Percentiles rank a stretch among this genome's conserved stretches.
phyloP scores from a whole-genome alignment of 2,113 vertebrate genomes.

The Macquaria ambigua region DNA sequence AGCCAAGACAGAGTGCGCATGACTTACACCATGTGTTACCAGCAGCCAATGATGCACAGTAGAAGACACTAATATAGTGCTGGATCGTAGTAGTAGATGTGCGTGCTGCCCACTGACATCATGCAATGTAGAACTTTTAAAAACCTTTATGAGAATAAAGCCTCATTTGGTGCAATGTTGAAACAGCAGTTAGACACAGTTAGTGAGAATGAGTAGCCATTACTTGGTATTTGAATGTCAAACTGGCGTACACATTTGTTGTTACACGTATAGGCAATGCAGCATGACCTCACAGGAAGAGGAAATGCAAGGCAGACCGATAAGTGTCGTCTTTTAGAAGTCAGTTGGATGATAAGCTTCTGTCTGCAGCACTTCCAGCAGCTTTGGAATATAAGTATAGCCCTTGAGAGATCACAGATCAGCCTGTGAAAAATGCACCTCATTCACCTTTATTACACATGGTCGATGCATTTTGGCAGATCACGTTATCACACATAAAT shows the following conservation, averaged over 20 bases:
- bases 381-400: background rate
- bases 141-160: background rate
- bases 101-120: background rate
- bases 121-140: background rate
- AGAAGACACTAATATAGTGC: background rate
- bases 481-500: background rate
- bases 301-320: slow-evolving; percentile 52
- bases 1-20: background rate
- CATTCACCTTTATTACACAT: slow-evolving; percentile 20
- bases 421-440: background rate
- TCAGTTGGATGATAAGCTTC: slow-evolving; percentile 42
- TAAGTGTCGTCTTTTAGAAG: slow-evolving; percentile 23
- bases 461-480: background rate
- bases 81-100: background rate
- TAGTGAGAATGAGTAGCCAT: background rate
- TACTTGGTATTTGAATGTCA: background rate
- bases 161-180: background rate
- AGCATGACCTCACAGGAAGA: slow-evolving; percentile 44
- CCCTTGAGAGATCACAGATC: background rate
- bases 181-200: background rate
- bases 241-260: background rate
- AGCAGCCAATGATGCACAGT: background rate
- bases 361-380: background rate
- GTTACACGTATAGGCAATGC: background rate
- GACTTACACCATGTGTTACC: background rate